Percentiles rank a stretch among this genome's conserved stretches.
Conservation (phyloP, 2,888 invertebrate species). For the Nasonovia ribisnigri region DNA sequence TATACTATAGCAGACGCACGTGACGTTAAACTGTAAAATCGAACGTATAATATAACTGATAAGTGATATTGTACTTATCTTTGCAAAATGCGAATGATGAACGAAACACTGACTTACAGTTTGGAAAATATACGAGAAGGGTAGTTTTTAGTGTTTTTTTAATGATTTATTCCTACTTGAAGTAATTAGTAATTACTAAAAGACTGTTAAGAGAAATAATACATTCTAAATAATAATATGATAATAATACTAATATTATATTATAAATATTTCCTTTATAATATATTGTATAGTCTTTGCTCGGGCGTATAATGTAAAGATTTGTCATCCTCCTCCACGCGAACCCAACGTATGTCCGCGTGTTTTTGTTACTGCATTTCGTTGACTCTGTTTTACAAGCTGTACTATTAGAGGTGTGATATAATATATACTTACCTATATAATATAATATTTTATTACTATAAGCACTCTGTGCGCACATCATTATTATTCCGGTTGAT, state of each 20-base stretch:
- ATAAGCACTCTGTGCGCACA: background rate
- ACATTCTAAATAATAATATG: too few relatives aligned
- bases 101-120: background rate
- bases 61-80: background rate
- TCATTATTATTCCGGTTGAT: conserved; percentile 62
- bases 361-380: conserved; percentile 33
- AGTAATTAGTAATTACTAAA: too few relatives aligned
- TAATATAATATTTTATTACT: background rate
- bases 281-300: background rate
- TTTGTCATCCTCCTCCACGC: background rate
- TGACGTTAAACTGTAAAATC: background rate
- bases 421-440: background rate
- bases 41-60: background rate
- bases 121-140: background rate
- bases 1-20: background rate
- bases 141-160: background rate
- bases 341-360: background rate
- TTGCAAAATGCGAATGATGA: background rate
- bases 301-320: background rate
- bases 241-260: background rate
- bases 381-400: conserved; percentile 27
- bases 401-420: too few relatives aligned
- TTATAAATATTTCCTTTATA: background rate
- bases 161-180: background rate
- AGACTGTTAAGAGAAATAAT: background rate